A percentile compares a stretch with the other conserved stretches of the same genome.
Conservation (phyloP, 2,113 vertebrate genomes). For the Colinus virginianus region DNA sequence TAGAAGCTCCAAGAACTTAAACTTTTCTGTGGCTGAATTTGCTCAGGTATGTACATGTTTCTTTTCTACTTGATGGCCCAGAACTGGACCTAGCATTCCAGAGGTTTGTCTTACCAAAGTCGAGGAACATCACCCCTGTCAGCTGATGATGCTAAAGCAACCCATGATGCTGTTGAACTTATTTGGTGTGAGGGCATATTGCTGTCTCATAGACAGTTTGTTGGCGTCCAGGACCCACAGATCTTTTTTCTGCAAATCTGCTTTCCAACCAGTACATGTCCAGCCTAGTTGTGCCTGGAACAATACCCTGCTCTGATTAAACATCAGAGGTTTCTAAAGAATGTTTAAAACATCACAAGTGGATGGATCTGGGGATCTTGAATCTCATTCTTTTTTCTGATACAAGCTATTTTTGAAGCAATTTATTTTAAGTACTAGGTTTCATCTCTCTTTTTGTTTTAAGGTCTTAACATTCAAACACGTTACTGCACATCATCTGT, state of each 20-base stretch:
- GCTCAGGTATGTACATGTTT: neutral
- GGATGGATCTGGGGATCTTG: neutral
- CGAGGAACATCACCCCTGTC: neutral
- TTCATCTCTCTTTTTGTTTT: neutral
- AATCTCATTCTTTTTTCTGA: neutral
- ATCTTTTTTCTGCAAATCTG: neutral
- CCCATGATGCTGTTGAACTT: neutral
- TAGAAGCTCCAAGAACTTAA: neutral
- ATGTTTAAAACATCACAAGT: neutral
- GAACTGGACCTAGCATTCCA: neutral
- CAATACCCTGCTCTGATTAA: neutral
- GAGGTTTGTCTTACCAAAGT: neutral
- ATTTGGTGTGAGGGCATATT: fast-evolving
- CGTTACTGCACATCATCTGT: neutral
- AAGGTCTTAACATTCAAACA: neutral
- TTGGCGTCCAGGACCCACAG: fast-evolving
- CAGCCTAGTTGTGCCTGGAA: neutral
- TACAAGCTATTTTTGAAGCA: neutral
- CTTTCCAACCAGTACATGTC: neutral
- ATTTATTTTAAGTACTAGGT: neutral
- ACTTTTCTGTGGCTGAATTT: neutral
- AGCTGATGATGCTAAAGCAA: neutral
- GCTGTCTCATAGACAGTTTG: neutral
- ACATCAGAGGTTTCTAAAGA: neutral
- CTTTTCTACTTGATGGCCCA: neutral